Conservation (phyloP, 2,113 vertebrate species). For the Pollimyrus isidori region DNA sequence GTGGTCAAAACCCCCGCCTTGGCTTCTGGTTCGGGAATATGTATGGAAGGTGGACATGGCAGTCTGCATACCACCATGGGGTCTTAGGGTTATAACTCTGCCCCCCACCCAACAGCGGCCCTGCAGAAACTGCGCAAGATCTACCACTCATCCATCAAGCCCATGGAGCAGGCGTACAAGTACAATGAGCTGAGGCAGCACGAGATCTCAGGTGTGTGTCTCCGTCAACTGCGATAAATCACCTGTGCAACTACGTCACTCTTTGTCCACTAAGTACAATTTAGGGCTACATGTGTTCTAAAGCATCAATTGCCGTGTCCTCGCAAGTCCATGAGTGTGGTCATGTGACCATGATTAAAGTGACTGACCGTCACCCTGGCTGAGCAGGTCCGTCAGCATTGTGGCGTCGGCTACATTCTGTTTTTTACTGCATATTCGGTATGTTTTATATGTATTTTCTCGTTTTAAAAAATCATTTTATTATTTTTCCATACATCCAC, state of each 20-base stretch:
- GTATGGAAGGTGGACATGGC: not conserved
- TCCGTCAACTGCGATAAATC: not conserved
- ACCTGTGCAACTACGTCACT: not conserved
- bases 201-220: conserved; percentile 81
- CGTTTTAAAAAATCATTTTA: not conserved
- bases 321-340: not conserved
- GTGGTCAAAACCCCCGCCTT: not conserved
- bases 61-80: not conserved
- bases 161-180: conserved; percentile 85
- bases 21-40: not conserved
- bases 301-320: not conserved
- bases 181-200: conserved; percentile 94
- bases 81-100: not conserved
- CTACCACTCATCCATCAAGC: conserved; percentile 87
- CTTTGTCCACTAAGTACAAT: not conserved
- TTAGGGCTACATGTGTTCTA: not conserved
- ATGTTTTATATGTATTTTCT: not conserved
- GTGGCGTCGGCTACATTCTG: not conserved
- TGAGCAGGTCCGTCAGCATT: not conserved
- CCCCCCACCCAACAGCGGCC: conserved; percentile 52
- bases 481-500: not conserved
- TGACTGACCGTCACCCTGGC: not conserved
- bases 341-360: not conserved
- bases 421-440: not conserved
- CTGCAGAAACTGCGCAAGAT: conserved; percentile 82